Evolutionary conservation across 2,888 invertebrate species (phyloP), one percentile per base, ranked within the genome.

Genomic region (Perizoma flavofasciatum): DNA sequence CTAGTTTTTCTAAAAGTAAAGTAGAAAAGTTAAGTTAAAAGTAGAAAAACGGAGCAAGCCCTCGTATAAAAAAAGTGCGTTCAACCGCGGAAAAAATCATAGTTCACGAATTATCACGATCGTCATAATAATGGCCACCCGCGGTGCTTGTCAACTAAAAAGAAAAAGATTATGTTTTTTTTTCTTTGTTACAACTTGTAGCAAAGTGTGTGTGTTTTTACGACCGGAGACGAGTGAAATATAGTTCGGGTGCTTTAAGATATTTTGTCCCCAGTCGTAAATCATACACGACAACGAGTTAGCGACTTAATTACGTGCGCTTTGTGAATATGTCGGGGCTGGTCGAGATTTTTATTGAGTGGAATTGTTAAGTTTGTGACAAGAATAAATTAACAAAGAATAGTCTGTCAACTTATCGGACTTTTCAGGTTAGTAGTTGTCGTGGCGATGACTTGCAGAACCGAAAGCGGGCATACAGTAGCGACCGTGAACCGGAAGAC

Each of bases 291-390:
- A 56, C 65, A 61, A 65, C 61, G 60, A 63, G 62, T 61, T 60
- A 53, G 65, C 66, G 67, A 69, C 67, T 66, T 67, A 67, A 69
- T 69, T 67, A 69, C 65, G 61, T 39, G 34, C 41, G 67, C 67
- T 66, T 67, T 66, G 61, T 61, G 68, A 69, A 65, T 69, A 64
- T 22, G 22, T 22, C 22, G 22, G 66, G 55, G 43, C 63, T 60
- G 60, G 63, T 63, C 46, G 49, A 52, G 58, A 33, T 62, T 65
- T 61, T 68, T 65, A 66, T 68, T 65, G 62, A 59, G 59, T 48
- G 54, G 41, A 55, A 47, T 54, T 11, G 48, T 54, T 47, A 10
- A 53, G 45, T 56, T 56, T 49, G 49, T 39, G 52, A 45, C 49
- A 41, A 49, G 44, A 56, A 49, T 52, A 41, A 32, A 51, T 44